Percentiles rank a stretch among this genome's conserved stretches.
Conservation (phyloP, 1,140 invertebrate genomes). For the Wiebesia pumilae region DNA sequence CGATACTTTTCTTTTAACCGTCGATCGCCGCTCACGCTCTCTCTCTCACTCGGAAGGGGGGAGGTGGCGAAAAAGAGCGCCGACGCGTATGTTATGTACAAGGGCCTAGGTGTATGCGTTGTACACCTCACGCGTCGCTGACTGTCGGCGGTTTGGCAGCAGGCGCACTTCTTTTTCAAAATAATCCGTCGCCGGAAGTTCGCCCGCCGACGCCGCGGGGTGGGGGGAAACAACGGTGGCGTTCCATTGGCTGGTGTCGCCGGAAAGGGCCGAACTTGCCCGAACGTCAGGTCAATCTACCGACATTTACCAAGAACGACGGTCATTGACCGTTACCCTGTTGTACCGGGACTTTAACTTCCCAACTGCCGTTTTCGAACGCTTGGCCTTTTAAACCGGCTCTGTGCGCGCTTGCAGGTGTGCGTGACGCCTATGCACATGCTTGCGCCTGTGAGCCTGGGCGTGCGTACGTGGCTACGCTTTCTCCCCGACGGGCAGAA, state of each 20-base stretch:
- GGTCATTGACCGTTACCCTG: background rate
- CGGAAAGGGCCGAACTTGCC: background rate
- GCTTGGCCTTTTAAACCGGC: conserved; percentile 27
- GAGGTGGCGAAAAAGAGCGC: conserved; percentile 1
- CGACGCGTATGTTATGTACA: background rate
- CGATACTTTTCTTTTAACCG: background rate
- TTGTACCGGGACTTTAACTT: background rate
- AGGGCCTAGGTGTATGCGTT: background rate
- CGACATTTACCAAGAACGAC: background rate
- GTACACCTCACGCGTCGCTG: conserved; percentile 3
- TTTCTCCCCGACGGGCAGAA: no score
- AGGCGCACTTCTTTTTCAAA: conserved; percentile 57
- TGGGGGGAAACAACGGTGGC: background rate
- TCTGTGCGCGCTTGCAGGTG: background rate
- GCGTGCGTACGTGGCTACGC: background rate
- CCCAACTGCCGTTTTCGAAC: conserved; percentile 28
- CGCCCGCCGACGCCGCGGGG: background rate
- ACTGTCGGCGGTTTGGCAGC: conserved; percentile 61
- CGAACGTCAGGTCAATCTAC: background rate
- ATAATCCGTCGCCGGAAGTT: conserved; percentile 41
- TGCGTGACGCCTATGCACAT: background rate
- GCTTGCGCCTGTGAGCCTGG: background rate
- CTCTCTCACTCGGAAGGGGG: background rate
- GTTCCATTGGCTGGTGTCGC: background rate
- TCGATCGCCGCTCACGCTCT: conserved; percentile 5